Base-by-base conservation (phyloP, 1,140 invertebrate species). In the Uloborus diversus region DNA sequence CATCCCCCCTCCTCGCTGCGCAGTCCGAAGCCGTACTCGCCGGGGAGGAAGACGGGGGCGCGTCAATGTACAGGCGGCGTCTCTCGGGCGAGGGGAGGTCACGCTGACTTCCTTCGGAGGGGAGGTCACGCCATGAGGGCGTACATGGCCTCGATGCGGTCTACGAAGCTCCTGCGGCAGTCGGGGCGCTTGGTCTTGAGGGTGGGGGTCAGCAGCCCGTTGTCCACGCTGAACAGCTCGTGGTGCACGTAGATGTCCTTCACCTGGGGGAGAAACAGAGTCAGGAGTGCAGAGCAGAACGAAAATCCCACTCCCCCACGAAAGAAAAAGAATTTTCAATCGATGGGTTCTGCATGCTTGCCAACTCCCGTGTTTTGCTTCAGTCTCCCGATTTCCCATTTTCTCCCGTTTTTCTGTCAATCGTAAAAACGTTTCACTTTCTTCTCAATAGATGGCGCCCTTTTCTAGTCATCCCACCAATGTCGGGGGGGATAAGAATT, bases 141-240 rank as follows among this genome's bases (percentile, higher is more conserved):
- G 88, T 97, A 98, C 91, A 98, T 93, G 86, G 95, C 94, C 85
- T 96, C 94, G 82, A 97, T 89, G 86, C 96, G 93, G 13, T 93
- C 93, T 84, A 94, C 94, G 87, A 96, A 97, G 84, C 94, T 94
- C 65, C 91, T 93, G 86, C 93, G 94, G 70, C 97, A 90, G 86
- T 96, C 81, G 11, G 79, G 81, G 20, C 81, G 61, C 89, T 98
- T 98, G 73, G 94, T 92, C 88, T 99, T 99, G 85, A 99, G 90
- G 53, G 97, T 99, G 33, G 98, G 97, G 47, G 98, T 99, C 28
- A 99, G 88, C 17, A 99, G 90, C 78, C 94, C 96, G 87, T 99
- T 99, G 88, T 99, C 96, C 68, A 98, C 92, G 35, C 95, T 96
- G 88, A 99, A 99, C 65, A 93, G 92, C 87, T 98, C 95, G 4